A percentile compares a stretch with the other conserved stretches of the same genome.
Evolutionary conservation across 1,140 invertebrate species (phyloP).

Genomic region (Bombyx mandarina): DNA sequence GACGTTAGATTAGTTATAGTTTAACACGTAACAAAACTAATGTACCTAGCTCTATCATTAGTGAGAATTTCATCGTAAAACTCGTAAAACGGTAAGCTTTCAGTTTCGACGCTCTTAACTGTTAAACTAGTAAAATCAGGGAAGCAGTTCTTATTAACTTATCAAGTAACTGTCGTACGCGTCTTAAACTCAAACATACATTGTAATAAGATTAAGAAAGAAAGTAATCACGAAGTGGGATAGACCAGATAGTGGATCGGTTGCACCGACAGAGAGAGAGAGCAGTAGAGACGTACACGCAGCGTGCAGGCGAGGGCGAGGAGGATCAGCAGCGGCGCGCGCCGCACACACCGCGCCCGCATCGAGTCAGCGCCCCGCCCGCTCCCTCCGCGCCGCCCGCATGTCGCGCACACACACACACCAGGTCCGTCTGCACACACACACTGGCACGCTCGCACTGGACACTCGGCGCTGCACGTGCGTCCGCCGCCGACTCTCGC

Average conservation of each 20-base stretch:
- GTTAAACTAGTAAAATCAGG: too few relatives aligned
- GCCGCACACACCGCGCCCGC: conserved; percentile 34
- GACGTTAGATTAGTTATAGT: too few relatives aligned
- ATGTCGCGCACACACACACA: conserved; percentile 37
- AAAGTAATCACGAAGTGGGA: too few relatives aligned
- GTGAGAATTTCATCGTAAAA: too few relatives aligned
- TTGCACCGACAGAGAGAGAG: neutral
- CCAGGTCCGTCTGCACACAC: conserved; percentile 8
- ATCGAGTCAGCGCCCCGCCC: conserved; percentile 46
- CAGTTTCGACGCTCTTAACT: too few relatives aligned
- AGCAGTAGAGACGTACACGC: conserved; percentile 30
- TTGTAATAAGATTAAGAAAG: too few relatives aligned
- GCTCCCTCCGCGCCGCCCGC: conserved; percentile 38
- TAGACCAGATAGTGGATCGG: neutral
- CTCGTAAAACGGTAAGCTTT: too few relatives aligned
- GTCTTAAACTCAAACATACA: too few relatives aligned
- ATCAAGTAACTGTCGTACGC: too few relatives aligned
- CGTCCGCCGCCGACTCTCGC: conserved; percentile 31
- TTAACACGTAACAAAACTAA: too few relatives aligned
- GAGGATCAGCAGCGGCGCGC: conserved; percentile 48
- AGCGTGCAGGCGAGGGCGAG: conserved; percentile 50
- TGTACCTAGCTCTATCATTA: too few relatives aligned
- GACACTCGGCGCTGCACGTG: conserved; percentile 22
- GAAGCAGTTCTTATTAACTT: too few relatives aligned
- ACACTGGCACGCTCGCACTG: conserved; percentile 9